Conservation (phyloP, 2,888 invertebrate genomes). For the Drosophila picticornis region DNA sequence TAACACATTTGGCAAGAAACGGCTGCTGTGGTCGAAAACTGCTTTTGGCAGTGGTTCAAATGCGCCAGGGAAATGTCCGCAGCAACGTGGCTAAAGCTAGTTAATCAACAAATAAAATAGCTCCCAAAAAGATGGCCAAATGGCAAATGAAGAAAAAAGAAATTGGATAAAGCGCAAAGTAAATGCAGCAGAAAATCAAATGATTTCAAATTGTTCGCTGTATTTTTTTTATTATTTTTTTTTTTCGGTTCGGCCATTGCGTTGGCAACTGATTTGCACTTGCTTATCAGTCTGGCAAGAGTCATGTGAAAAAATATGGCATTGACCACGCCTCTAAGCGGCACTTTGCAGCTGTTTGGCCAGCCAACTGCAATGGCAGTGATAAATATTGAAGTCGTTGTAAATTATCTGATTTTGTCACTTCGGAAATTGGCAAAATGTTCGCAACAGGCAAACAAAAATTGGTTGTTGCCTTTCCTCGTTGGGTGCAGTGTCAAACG, state of each 20-base stretch:
- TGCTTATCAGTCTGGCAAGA: constrained; percentile 66
- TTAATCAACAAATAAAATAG: constrained; percentile 75
- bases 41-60: constrained; percentile 68
- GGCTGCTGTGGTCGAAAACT: constrained; percentile 18
- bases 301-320: constrained; percentile 52
- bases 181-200: constrained; percentile 77
- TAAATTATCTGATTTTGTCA: constrained; percentile 84
- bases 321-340: constrained; percentile 56
- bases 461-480: constrained; percentile 14
- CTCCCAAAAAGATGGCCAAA: constrained; percentile 23
- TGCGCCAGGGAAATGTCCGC: constrained; percentile 35
- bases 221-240: constrained; percentile 9
- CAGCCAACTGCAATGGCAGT: constrained; percentile 72
- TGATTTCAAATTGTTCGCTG: constrained; percentile 56
- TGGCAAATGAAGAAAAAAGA: constrained; percentile 22
- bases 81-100: constrained; percentile 49
- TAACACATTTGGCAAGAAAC: constrained; percentile 70
- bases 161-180: constrained; percentile 19
- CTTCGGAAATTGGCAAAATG: constrained; percentile 83
- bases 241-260: constrained; percentile 3
- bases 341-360: constrained; percentile 55
- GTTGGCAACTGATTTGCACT: constrained; percentile 77
- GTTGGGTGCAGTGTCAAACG: not conserved
- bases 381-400: constrained; percentile 83
- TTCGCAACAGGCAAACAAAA: constrained; percentile 45